Evolutionary conservation across 2,888 invertebrate species (phyloP), one percentile per base, ranked within the genome.

Genomic region (Zygogramma bicolorata): DNA sequence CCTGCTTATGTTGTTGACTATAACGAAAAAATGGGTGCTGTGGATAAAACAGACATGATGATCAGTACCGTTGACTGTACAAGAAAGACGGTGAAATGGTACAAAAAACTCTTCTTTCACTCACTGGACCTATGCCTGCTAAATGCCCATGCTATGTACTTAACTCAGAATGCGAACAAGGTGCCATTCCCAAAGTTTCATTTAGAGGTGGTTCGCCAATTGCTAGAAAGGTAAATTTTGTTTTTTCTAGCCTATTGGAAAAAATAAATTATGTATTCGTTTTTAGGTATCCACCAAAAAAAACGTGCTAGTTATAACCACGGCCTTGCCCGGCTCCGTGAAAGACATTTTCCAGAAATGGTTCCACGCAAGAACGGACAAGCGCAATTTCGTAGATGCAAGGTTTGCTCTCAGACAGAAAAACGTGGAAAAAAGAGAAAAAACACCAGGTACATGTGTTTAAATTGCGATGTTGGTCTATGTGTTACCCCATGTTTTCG

Each of bases 41-140:
- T 66, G n/a, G 66, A 66, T 40, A 57, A 18, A 7, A n/a, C 8
- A 7, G 59, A 67, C 15, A 67, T 67, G 42, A 58, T 67, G 42
- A 38, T 67, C n/a, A 59, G 58, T 7, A 40, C n/a, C 7, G 72
- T 82, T 29, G 75, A 80, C 20, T 80, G 79, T 18, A 77, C 81
- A 59, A 78, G 81, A 71, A 83, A 85, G 80, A 75, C 78, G 27
- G 77, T 75, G 34, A 83, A 84, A 77, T 84, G 82, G 82, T 81
- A 84, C 74, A 84, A 81, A 67, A 85, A 85, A 75, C 69, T 85
- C 38, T 83, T 80, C 65, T 81, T 85, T 71, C 83, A 84, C 49
- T 70, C 80, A 6, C 34, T 84, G 46, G 82, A 83, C 42, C 69
- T 83, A 70, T 59, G 71, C 68, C 53, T 82, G 42, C 67, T 82